Base-by-base conservation (phyloP, 2,797 vertebrate genomes). In the Sebastes iracundus region DNA sequence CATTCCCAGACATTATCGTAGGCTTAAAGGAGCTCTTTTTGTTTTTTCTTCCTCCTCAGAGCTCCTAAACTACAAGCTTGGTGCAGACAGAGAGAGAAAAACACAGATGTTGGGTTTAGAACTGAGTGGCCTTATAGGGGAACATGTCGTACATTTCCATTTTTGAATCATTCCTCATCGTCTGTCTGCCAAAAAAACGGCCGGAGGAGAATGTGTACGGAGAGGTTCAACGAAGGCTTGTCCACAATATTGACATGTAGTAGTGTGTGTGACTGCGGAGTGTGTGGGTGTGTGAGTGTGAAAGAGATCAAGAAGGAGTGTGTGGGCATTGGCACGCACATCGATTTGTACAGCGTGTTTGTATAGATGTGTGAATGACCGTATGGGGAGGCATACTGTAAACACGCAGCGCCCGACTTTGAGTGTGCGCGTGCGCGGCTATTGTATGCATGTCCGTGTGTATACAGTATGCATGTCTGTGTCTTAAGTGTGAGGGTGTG, bases 71-170 rank as follows among this genome's bases (percentile, higher is more conserved):
- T 85, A 82, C 65, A 81, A 86, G 91, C 91, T 83, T 88, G 87
- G 87, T 84, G 85, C 86, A 86, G 89, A 90, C 88, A 90, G 70
- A 2, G 81, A 87, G 82, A 86, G 88, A 90, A 81, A 89, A 93
- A 94, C 83, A 85, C 85, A 89, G 85, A 91, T 82, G 90, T 91
- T 91, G 93, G 93, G 82, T 93, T 93, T 83, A 90, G 94, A 94
- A 93, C 88, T 91, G 93, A 94, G 95, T 94, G 95, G 95, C 95
- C 95, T 96, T 96, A 94, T 84, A 93, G 94, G 91, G 89, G 91
- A 94, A 95, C 87, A 81, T 93, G 91, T 94, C 90, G 83, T 88
- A 89, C 91, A 91, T 93, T 92, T 93, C 88, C 91, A 86, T 91
- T 90, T 52, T 91, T 86, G 62, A 92, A 91, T 93, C 92, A 94